Evolutionary conservation across 2,113 vertebrate species (phyloP).

Genomic region (Psittacula cyanocephala): DNA sequence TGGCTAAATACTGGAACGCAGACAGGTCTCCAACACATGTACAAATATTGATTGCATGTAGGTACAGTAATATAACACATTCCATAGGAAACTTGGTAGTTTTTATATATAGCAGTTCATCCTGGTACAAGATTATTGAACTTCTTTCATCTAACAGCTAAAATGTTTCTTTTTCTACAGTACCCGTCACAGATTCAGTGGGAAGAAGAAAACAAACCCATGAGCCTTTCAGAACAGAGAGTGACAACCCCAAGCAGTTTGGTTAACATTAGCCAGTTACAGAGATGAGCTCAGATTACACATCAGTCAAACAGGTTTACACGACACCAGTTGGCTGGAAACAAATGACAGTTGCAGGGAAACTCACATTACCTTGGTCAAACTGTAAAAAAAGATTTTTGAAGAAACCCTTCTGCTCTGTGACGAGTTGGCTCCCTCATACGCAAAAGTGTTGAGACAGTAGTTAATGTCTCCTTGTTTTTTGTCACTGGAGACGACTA

Average conservation of each 20-base stretch:
- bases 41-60: slow-evolving; percentile 52
- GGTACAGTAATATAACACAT: slow-evolving; percentile 69
- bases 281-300: slow-evolving; percentile 20
- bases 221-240: slow-evolving; percentile 32
- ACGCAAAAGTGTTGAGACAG: not conserved
- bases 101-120: slow-evolving; percentile 56
- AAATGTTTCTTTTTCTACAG: slow-evolving; percentile 33
- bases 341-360: slow-evolving; percentile 43
- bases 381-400: not conserved
- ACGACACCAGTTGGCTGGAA: slow-evolving; percentile 44
- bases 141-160: slow-evolving; percentile 56
- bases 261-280: slow-evolving; percentile 24
- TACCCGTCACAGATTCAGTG: slow-evolving; percentile 30
- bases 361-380: slow-evolving; percentile 43
- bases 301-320: slow-evolving; percentile 25
- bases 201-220: slow-evolving; percentile 9
- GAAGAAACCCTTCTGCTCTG: not conserved
- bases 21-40: slow-evolving; percentile 58
- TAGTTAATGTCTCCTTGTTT: not conserved
- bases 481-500: slow-evolving; percentile 35
- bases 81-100: slow-evolving; percentile 54
- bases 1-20: slow-evolving; percentile 35
- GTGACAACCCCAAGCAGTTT: not conserved
- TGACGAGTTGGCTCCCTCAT: not conserved
- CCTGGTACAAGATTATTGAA: slow-evolving; percentile 69